Percentiles rank a stretch among this genome's conserved stretches.
Conservation (phyloP, 2,888 invertebrate species). For the Tortricodes alternella region DNA sequence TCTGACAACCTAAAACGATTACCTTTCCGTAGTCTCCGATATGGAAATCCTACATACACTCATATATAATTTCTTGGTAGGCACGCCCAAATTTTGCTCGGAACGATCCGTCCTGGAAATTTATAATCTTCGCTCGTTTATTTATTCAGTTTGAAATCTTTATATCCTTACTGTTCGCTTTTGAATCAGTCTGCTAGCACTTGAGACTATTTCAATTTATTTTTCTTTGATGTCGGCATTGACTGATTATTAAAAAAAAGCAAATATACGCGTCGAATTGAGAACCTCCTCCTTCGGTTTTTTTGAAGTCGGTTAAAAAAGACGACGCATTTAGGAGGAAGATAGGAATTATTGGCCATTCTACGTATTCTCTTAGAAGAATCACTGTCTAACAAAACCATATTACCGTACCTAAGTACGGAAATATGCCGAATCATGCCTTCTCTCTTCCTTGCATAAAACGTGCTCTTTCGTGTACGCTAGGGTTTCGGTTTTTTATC, state of each 20-base stretch:
- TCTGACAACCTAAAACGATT: background rate
- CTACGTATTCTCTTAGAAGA: no score
- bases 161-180: slow-evolving; percentile 5
- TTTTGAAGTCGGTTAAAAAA: background rate
- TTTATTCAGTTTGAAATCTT: slow-evolving; percentile 3
- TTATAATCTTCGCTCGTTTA: slow-evolving; percentile 2
- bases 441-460: no score
- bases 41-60: background rate
- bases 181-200: background rate
- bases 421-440: no score
- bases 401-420: no score
- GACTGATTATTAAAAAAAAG: no score
- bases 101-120: background rate
- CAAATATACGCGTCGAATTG: no score
- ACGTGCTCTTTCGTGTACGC: no score
- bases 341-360: no score
- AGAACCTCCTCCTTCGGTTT: no score
- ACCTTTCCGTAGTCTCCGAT: background rate
- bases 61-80: background rate
- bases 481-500: no score
- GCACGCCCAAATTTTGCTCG: background rate
- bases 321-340: background rate
- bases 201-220: slow-evolving; percentile 11
- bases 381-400: no score
- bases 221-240: slow-evolving; percentile 12